These are phyloP conservation scores for Lycopodina hypogea DNA, from an alignment of 37 sponge, comb jelly and placozoan species.

Conservation along the genomic window DNA sequence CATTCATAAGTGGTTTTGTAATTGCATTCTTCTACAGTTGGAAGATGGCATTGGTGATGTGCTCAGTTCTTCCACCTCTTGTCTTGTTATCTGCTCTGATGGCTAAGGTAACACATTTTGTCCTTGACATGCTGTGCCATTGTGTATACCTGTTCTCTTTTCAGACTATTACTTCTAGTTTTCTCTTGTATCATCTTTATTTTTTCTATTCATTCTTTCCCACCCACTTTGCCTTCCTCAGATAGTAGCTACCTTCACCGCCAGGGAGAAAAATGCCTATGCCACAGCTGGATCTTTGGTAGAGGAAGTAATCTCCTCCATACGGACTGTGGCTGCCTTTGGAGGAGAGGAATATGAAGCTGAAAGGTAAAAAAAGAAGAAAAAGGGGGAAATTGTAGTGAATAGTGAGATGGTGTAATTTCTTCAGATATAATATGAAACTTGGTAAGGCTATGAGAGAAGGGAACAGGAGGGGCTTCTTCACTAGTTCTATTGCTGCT, in stretches of 20 bases:
- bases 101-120: slow-evolving; percentile 56
- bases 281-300: slow-evolving; percentile 89
- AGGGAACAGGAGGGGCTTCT: slow-evolving; percentile 55
- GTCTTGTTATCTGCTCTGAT: slow-evolving; percentile 23
- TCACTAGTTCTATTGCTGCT: slow-evolving; percentile 32
- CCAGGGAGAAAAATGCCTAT: slow-evolving; percentile 81
- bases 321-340: slow-evolving; percentile 91
- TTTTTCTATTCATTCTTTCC: too few relatives aligned
- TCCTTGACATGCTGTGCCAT: too few relatives aligned
- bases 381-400: too few relatives aligned
- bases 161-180: too few relatives aligned
- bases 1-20: slow-evolving; percentile 72
- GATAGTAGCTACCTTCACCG: slow-evolving; percentile 54
- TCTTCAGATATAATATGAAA: slow-evolving; percentile 49
- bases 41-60: slow-evolving; percentile 85
- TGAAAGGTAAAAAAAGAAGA: too few relatives aligned
- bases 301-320: slow-evolving; percentile 84
- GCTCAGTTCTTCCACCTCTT: slow-evolving; percentile 63
- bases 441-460: slow-evolving; percentile 46
- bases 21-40: slow-evolving; percentile 75
- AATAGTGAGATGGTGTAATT: neutral
- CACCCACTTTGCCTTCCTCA: too few relatives aligned
- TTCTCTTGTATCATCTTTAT: too few relatives aligned
- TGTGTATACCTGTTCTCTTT: too few relatives aligned
- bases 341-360: slow-evolving; percentile 72